phyloP scores from a whole-genome alignment of 2,113 vertebrate genomes.

The Amphiprion percula region DNA sequence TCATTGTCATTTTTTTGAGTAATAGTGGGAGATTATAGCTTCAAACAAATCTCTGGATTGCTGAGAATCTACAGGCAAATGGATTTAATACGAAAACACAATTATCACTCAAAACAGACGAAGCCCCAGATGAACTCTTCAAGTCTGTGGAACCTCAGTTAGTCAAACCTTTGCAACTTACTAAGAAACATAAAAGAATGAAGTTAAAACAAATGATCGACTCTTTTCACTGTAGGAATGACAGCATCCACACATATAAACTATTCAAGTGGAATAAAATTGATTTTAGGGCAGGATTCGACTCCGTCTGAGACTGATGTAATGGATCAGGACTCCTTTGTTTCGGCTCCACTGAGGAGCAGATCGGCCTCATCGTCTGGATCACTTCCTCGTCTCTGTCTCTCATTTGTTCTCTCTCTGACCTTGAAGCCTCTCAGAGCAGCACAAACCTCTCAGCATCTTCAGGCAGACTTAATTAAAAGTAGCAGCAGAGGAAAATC shows the following conservation, averaged over 20 bases:
- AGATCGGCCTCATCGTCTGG: conserved; percentile 18
- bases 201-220: background rate
- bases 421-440: conserved; percentile 54
- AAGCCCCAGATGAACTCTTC: no score
- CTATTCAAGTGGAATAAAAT: background rate
- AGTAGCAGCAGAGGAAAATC: background rate
- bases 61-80: no score
- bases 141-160: no score
- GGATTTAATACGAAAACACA: no score
- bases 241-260: background rate
- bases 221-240: background rate
- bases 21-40: no score
- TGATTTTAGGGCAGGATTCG: conserved; percentile 25
- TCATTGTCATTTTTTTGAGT: no score
- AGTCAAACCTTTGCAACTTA: background rate
- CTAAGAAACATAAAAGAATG: background rate
- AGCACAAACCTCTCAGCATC: conserved; percentile 1
- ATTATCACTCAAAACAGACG: no score
- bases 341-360: conserved; percentile 6
- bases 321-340: conserved; percentile 25
- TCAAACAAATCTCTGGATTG: no score
- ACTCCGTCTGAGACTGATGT: conserved; percentile 9
- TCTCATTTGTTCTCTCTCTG: conserved; percentile 13
- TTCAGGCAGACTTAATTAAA: conserved; percentile 30
- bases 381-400: conserved; percentile 9